These are phyloP conservation scores for Ophion obscuratus DNA, from an alignment of 2,888 invertebrate genomes.

Conservation along the genomic window DNA sequence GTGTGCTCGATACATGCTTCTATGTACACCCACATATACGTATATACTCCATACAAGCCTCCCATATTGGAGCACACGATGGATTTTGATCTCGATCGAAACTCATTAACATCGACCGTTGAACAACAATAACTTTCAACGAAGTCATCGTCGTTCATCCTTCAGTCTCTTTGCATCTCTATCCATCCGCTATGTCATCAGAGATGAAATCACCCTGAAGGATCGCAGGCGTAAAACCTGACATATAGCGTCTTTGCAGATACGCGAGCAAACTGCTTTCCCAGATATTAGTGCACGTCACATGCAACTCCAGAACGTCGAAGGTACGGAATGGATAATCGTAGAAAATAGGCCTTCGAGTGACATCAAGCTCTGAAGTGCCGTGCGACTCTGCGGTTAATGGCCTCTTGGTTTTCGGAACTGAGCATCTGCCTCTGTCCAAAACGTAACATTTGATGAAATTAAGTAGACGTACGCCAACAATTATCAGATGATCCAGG, in stretches of 20 bases:
- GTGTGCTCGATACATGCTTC: neutral
- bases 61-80: slow-evolving; percentile 30
- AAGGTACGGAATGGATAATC: neutral
- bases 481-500: neutral
- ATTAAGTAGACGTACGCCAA: neutral
- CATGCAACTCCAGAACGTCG: neutral
- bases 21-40: neutral
- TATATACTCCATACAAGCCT: neutral
- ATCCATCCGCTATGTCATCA: slow-evolving; percentile 54
- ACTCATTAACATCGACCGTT: slow-evolving; percentile 50
- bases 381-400: neutral
- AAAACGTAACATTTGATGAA: neutral
- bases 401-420: too few relatives aligned
- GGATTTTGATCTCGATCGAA: slow-evolving; percentile 40
- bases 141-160: slow-evolving; percentile 27
- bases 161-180: slow-evolving; percentile 1
- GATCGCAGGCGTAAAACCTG: slow-evolving; percentile 36
- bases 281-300: neutral
- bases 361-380: neutral
- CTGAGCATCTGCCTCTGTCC: neutral
- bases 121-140: slow-evolving; percentile 53
- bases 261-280: neutral
- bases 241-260: slow-evolving; percentile 16
- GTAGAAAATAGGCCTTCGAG: neutral
- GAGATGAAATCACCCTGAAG: slow-evolving; percentile 64